Conservation (phyloP, 1,140 invertebrate genomes). For the Cephus cinctus region DNA sequence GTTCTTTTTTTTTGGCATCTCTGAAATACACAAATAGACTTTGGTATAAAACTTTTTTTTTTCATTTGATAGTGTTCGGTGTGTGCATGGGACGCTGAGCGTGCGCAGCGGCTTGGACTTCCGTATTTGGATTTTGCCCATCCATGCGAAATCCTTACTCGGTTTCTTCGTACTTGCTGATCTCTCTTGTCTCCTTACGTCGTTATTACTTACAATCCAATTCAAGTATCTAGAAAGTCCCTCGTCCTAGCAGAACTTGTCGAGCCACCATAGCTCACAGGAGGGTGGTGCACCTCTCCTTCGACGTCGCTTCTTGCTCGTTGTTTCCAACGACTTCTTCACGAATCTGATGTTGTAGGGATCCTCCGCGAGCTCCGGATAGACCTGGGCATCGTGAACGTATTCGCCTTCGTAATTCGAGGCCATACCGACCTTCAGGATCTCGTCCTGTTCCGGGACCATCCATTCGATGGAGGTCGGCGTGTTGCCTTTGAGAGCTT, state of each 20-base stretch:
- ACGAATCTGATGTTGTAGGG: constrained; percentile 90
- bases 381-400: constrained; percentile 83
- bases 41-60: constrained; percentile 59
- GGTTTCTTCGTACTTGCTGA: no score
- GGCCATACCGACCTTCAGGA: constrained; percentile 78
- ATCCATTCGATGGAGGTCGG: constrained; percentile 74
- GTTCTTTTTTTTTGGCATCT: constrained; percentile 61
- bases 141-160: no score
- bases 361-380: constrained; percentile 92
- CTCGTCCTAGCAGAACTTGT: constrained; percentile 55
- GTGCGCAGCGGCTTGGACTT: no score
- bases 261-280: constrained; percentile 57
- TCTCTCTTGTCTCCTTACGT: no score
- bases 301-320: constrained; percentile 65
- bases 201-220: background rate
- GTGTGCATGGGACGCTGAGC: no score
- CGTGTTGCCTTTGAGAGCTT: constrained; percentile 75
- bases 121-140: no score
- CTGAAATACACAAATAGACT: constrained; percentile 67
- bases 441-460: constrained; percentile 81
- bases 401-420: constrained; percentile 87
- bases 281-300: constrained; percentile 48
- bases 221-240: constrained; percentile 14
- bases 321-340: constrained; percentile 70
- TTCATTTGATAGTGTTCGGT: constrained; percentile 41